Conservation (phyloP, 2,888 invertebrate species). For the Erebia aethiops region DNA sequence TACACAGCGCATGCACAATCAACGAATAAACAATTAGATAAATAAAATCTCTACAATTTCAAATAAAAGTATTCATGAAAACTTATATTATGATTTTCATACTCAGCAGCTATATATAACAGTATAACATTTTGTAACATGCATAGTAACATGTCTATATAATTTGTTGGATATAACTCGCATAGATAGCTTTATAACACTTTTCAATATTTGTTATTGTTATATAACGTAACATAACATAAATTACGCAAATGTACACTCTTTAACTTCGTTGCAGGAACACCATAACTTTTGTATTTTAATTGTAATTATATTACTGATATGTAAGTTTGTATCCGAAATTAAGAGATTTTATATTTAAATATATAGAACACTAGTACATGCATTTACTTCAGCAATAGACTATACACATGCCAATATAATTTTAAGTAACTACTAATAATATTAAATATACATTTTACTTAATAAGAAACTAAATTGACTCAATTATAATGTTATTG, state of each 20-base stretch:
- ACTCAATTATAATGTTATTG: neutral
- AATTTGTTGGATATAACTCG: too few relatives aligned
- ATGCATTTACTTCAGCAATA: conserved; percentile 3
- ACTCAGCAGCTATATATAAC: neutral
- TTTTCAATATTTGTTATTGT: neutral
- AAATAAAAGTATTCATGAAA: neutral
- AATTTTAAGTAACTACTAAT: neutral
- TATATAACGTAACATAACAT: neutral
- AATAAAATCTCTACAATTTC: neutral
- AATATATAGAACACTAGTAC: neutral
- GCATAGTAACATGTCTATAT: too few relatives aligned
- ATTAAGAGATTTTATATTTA: conserved; percentile 7
- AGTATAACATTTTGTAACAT: neutral
- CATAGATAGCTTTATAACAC: neutral
- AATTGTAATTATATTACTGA: neutral
- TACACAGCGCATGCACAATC: conserved; percentile 4
- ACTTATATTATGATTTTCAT: neutral
- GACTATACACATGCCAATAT: neutral
- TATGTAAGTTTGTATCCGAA: neutral
- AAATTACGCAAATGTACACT: neutral
- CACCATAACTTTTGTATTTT: neutral
- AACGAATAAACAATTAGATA: neutral
- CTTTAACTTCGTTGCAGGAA: neutral
- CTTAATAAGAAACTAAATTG: neutral
- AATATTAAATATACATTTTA: neutral